A percentile compares a stretch with the other conserved stretches of the same genome.
Evolutionary conservation across 2,888 invertebrate species (phyloP).

Genomic region (Ophioninae sp.): DNA sequence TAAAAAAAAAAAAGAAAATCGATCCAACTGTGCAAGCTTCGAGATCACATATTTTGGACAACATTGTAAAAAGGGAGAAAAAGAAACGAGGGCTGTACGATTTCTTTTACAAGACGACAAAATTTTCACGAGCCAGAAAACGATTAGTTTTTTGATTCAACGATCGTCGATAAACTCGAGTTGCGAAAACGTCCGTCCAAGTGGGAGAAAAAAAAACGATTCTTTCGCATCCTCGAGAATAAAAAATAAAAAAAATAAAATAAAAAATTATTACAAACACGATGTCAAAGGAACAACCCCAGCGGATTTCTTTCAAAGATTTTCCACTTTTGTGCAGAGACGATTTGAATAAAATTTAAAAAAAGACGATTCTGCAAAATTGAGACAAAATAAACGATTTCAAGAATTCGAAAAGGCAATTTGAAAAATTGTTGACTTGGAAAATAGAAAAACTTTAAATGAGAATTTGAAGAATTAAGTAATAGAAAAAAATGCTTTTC

Average conservation of each 20-base stretch:
- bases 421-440: no score
- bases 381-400: not conserved
- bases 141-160: not conserved
- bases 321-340: constrained; percentile 6
- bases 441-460: no score
- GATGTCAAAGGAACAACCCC: not conserved
- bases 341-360: no score
- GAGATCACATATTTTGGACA: no score
- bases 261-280: not conserved
- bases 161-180: constrained; percentile 26
- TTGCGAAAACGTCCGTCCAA: constrained; percentile 64
- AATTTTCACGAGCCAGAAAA: constrained; percentile 20
- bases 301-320: not conserved
- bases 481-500: no score
- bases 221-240: constrained; percentile 9
- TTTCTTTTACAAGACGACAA: constrained; percentile 26
- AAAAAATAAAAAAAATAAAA: no score
- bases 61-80: not conserved
- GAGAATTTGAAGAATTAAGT: no score
- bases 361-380: no score
- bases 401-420: no score
- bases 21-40: not conserved
- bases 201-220: constrained; percentile 19
- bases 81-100: constrained; percentile 8
- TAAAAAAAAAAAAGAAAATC: not conserved